These are phyloP conservation scores for Xanthia togata DNA, from an alignment of 2,888 invertebrate species.

Conservation along the genomic window DNA sequence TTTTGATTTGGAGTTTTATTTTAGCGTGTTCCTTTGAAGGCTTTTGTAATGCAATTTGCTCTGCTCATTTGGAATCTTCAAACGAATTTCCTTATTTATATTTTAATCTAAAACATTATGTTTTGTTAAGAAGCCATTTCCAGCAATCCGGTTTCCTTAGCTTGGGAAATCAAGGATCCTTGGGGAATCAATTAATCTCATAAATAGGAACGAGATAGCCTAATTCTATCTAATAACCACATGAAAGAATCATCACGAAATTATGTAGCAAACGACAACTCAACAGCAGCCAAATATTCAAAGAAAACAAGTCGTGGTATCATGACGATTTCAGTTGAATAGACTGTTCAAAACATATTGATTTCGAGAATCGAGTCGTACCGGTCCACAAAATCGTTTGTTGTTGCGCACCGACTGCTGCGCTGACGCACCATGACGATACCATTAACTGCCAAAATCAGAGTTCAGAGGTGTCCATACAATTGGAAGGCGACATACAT, in stretches of 20 bases:
- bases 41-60: neutral
- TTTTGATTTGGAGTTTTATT: neutral
- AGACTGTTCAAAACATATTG: conserved; percentile 46
- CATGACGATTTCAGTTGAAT: conserved; percentile 49
- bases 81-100: neutral
- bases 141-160: neutral
- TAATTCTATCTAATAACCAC: neutral
- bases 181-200: neutral
- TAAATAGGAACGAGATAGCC: neutral
- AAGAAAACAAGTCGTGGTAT: conserved; percentile 33
- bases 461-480: conserved; percentile 17
- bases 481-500: conserved; percentile 29
- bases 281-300: conserved; percentile 37
- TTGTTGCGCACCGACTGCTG: conserved; percentile 28
- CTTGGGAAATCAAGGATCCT: neutral
- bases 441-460: conserved; percentile 16
- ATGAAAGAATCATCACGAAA: conserved; percentile 12
- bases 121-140: neutral
- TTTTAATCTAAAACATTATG: neutral
- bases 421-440: conserved; percentile 15
- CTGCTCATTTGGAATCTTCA: neutral
- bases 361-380: conserved; percentile 43
- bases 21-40: neutral
- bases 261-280: conserved; percentile 25
- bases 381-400: conserved; percentile 16